phyloP scores from a whole-genome alignment of 2,113 vertebrate genomes.

The Siniperca knerii region DNA sequence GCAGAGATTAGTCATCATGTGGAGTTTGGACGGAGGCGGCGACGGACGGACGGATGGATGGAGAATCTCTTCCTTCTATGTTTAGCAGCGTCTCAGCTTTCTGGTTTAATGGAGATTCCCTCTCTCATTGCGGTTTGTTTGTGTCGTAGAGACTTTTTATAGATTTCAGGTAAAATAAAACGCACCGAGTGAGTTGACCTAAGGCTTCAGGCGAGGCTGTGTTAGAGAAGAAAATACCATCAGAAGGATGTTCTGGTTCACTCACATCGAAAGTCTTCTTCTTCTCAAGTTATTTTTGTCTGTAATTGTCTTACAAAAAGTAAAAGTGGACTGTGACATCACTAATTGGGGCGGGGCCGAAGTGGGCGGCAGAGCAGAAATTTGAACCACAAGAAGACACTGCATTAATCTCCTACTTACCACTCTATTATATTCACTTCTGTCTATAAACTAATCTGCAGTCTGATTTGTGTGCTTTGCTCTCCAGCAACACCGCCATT shows the following conservation, averaged over 20 bases:
- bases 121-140: constrained; percentile 22
- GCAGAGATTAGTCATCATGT: constrained; percentile 61
- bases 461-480: no score
- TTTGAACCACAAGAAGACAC: no score
- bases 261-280: not conserved
- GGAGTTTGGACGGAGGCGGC: constrained; percentile 24
- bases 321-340: not conserved
- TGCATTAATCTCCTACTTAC: no score
- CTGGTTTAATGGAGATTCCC: constrained; percentile 34
- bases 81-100: constrained; percentile 35
- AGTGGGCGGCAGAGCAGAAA: not conserved
- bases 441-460: no score
- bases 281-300: not conserved
- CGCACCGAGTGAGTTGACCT: not conserved
- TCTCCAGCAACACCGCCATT: no score
- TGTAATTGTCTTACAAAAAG: no score
- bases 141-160: constrained; percentile 28
- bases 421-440: no score
- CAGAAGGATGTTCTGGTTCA: not conserved
- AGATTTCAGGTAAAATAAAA: constrained; percentile 1
- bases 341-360: not conserved
- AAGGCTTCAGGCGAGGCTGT: not conserved
- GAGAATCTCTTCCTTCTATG: constrained; percentile 19
- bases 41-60: not conserved
- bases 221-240: not conserved